Evolutionary conservation across 2,888 invertebrate species (phyloP).

Genomic region (Synanthedon andrenaeformis): DNA sequence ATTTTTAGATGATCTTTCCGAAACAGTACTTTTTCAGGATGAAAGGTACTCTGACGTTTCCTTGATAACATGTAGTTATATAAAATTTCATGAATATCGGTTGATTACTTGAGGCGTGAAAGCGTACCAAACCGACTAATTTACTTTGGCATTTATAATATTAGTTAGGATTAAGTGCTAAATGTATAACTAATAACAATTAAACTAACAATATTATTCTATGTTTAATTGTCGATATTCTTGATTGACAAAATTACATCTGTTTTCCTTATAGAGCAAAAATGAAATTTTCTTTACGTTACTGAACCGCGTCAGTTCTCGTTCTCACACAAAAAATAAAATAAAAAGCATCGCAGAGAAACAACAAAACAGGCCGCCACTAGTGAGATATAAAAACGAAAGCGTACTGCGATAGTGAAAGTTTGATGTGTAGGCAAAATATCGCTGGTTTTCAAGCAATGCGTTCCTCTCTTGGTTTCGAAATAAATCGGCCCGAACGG

Average conservation of each 20-base stretch:
- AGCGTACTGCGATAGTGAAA: slow-evolving; percentile 65
- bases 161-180: no score
- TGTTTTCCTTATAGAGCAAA: neutral
- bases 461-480: slow-evolving; percentile 48
- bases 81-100: no score
- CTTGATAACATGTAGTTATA: no score
- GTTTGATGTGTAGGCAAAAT: slow-evolving; percentile 71
- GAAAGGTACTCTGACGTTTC: no score
- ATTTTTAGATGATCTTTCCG: no score
- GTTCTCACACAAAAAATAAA: slow-evolving; percentile 15
- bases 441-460: slow-evolving; percentile 59
- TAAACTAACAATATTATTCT: no score
- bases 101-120: no score
- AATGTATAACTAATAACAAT: no score
- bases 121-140: no score
- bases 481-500: slow-evolving; percentile 39
- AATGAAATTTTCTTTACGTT: neutral
- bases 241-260: neutral
- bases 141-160: no score
- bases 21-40: no score
- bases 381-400: slow-evolving; percentile 63
- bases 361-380: slow-evolving; percentile 50
- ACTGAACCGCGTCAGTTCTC: slow-evolving; percentile 1
- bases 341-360: slow-evolving; percentile 30
- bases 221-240: neutral